phyloP scores from a whole-genome alignment of 1,140 invertebrate genomes.

The Drusus annulatus region DNA sequence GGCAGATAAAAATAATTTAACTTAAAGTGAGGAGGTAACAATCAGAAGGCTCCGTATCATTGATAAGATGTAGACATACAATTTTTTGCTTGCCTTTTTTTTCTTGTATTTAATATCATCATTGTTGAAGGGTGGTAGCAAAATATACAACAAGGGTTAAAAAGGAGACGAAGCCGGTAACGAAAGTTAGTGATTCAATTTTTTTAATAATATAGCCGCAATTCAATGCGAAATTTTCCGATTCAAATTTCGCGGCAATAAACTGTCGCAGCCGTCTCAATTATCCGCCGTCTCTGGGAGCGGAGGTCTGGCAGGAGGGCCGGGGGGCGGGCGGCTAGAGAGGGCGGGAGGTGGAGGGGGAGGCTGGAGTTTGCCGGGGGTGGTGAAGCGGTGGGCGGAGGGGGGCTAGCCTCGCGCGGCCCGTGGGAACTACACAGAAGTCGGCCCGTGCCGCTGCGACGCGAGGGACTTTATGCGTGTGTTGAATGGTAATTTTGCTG shows the following conservation, averaged over 20 bases:
- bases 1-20: too few relatives aligned
- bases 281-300: slow-evolving; percentile 37
- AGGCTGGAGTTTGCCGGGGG: slow-evolving; percentile 1
- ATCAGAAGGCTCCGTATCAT: too few relatives aligned
- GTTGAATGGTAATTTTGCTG: slow-evolving; percentile 18
- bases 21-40: too few relatives aligned
- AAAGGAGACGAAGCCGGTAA: too few relatives aligned
- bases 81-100: too few relatives aligned
- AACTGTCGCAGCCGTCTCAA: slow-evolving; percentile 39
- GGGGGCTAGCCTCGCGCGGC: slow-evolving; percentile 62
- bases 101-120: too few relatives aligned
- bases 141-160: too few relatives aligned
- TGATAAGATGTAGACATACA: too few relatives aligned
- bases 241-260: slow-evolving; percentile 20
- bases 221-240: slow-evolving; percentile 11
- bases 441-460: slow-evolving; percentile 69
- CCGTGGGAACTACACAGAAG: slow-evolving; percentile 74
- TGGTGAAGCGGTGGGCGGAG: slow-evolving; percentile 61
- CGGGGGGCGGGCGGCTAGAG: neutral
- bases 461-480: slow-evolving; percentile 67
- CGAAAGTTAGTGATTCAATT: too few relatives aligned
- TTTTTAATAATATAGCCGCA: neutral
- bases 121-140: too few relatives aligned
- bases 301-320: neutral
- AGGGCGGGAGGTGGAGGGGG: neutral